phyloP scores from a whole-genome alignment of 1,140 invertebrate species.

The Neuroterus valhalla region DNA sequence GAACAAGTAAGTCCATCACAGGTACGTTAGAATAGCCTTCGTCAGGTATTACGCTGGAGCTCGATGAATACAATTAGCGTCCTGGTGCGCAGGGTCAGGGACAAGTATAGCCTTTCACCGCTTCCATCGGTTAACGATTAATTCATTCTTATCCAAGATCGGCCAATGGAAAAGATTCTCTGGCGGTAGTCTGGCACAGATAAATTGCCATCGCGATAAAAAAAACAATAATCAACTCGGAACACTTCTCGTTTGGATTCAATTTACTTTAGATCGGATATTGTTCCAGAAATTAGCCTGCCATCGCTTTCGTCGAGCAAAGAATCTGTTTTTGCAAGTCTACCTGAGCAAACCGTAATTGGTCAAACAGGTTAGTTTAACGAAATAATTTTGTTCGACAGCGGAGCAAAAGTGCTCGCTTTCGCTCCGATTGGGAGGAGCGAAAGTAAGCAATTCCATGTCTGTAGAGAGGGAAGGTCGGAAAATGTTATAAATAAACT shows the following conservation, averaged over 20 bases:
- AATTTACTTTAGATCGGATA: slow-evolving; percentile 28
- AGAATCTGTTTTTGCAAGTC: slow-evolving; percentile 40
- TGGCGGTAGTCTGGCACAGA: slow-evolving; percentile 22
- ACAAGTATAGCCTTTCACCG: slow-evolving; percentile 46
- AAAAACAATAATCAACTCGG: slow-evolving; percentile 22
- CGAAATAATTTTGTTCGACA: too few relatives aligned
- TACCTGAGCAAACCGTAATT: slow-evolving; percentile 5
- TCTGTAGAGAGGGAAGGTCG: too few relatives aligned
- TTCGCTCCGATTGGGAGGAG: too few relatives aligned
- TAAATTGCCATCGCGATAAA: slow-evolving; percentile 27
- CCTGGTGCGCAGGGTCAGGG: slow-evolving; percentile 41
- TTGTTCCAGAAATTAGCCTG: slow-evolving; percentile 41
- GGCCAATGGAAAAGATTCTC: slow-evolving; percentile 21
- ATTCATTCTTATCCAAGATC: slow-evolving; percentile 21
- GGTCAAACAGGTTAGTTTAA: too few relatives aligned
- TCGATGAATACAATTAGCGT: slow-evolving; percentile 26
- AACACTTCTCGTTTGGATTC: slow-evolving; percentile 25
- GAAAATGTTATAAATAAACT: too few relatives aligned
- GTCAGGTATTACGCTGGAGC: slow-evolving; percentile 43
- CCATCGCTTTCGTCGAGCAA: slow-evolving; percentile 43
- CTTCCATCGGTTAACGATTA: slow-evolving; percentile 42
- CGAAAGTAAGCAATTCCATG: too few relatives aligned
- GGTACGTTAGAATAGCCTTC: background rate
- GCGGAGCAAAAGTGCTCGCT: too few relatives aligned
- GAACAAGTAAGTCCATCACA: background rate